Evolutionary conservation across 2,888 invertebrate species (phyloP), one percentile per base, ranked within the genome.

Genomic region (Caenorhabditis sulstoni): DNA sequence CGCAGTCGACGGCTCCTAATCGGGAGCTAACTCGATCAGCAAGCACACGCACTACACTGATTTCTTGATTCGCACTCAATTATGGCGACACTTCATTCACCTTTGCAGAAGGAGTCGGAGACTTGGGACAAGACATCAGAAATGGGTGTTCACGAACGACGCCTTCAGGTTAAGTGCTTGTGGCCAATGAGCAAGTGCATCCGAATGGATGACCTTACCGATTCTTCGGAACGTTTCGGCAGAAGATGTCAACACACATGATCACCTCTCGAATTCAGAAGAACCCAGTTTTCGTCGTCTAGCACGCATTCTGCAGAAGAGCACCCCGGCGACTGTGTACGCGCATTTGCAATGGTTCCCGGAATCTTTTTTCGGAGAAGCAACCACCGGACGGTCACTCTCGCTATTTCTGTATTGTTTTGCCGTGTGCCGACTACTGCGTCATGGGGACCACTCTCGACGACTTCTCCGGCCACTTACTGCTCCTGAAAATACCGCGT

Each of bases 381-480:
- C 29, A 29, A 29, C 29, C 29, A 29, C 29, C 29, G 29, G 29
- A 29, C 29, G 29, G 29, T 45, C 29, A 22, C 8, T 18, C 20
- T 50, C 35, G 44, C 66, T 57, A 66, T 66, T 66, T 66, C 66
- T 16, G 66, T 66, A 55, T 49, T 66, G 55, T 66, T 66, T 66
- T 66, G 14, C 12, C 11, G 14, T 16, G 14, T 20, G 20, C 1
- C 12, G 29, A 29, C 29, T 29, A 57, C 44, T 50, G 58, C 67
- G 67, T 68, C 58, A 59, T 16, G 37, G 23, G 57, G 45, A 29
- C 53, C 45, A 66, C 66, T 37, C 23, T 3, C 44, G 35, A 12
- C 55, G 29, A 47, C 45, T 52, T 29, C 41, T 23, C 58, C 55
- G 50, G 39, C 39, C 39, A 23, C 50, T 20, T 20, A 22, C 45